Evolutionary conservation across 1,140 invertebrate genomes (phyloP), one percentile per base, ranked within the genome.

Genomic region (Diprion similis): DNA sequence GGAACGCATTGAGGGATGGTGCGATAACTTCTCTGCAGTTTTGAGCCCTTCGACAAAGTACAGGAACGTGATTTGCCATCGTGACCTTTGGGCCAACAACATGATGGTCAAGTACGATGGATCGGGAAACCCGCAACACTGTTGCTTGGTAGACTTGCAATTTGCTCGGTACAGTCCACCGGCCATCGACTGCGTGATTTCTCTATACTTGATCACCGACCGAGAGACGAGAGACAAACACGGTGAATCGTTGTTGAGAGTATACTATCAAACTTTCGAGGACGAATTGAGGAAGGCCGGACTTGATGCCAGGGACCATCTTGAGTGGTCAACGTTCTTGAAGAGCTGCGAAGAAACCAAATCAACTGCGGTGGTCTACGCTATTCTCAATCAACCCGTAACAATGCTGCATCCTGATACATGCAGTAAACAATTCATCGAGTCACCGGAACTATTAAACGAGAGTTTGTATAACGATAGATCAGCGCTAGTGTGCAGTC

Each of bases 11-110:
- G 46, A 24, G 1, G 67, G 71, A 0, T 46, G 80, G 15, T 73
- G 75, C 1, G 19, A 10, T 0, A 47, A 79, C 17, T 85, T 77
- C 72, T 80, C 17, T 6, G 78, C 85, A 45, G 80, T 90, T 2
- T 82, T 88, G 46, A 84, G 85, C 70, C 88, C 90, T 0, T 91
- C 89, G 2, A 72, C 78, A 0, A 88, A 87, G 72, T 89, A 86
- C 51, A 86, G 86, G 48, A 87, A 89, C 47, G 91, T 92, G 0
- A 76, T 93, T 3, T 91, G 90, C 74, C 92, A 92, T 72, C 91
- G 91, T 0, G 92, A 93, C 82, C 79, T 92, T n/a, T 93, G 92
- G 92, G 83, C 89, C 0, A 92, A 92, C 72, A 93, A 93, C 80
- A 89, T 92, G 64, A 83, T 93, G 77, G 92, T 91, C 73, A 91